Conservation (phyloP, 2,888 invertebrate genomes). For the Dynastes hyllus region DNA sequence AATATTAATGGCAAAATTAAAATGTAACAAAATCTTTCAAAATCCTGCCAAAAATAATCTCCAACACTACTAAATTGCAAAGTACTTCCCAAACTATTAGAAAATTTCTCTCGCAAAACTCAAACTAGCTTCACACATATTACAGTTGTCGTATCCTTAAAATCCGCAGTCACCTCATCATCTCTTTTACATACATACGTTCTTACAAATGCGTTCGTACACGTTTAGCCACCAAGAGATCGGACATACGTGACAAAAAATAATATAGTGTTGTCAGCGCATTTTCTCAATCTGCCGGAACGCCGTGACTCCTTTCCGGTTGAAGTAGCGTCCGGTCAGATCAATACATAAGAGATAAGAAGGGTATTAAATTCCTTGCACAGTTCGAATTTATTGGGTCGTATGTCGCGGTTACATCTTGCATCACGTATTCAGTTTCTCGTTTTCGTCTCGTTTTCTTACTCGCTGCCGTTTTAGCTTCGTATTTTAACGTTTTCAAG, state of each 20-base stretch:
- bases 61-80: too few relatives aligned
- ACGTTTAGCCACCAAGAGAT: constrained; percentile 12
- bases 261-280: constrained; percentile 50
- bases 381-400: constrained; percentile 52
- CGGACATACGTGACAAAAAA: constrained; percentile 45
- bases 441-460: constrained; percentile 39
- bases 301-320: constrained; percentile 46
- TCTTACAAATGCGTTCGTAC: background rate
- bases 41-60: too few relatives aligned
- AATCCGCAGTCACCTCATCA: constrained; percentile 4
- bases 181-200: background rate
- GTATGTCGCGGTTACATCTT: constrained; percentile 53
- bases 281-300: constrained; percentile 49
- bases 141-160: background rate
- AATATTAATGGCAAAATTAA: too few relatives aligned
- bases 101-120: too few relatives aligned
- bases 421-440: constrained; percentile 47
- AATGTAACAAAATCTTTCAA: too few relatives aligned
- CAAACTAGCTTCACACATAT: too few relatives aligned
- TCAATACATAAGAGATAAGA: constrained; percentile 52
- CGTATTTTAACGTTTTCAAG: constrained; percentile 26
- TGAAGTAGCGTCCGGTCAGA: constrained; percentile 48
- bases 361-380: constrained; percentile 52
- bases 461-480: constrained; percentile 11
- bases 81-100: too few relatives aligned